phyloP scores from a whole-genome alignment of 2,113 vertebrate genomes.

The Sceloporus undulatus region DNA sequence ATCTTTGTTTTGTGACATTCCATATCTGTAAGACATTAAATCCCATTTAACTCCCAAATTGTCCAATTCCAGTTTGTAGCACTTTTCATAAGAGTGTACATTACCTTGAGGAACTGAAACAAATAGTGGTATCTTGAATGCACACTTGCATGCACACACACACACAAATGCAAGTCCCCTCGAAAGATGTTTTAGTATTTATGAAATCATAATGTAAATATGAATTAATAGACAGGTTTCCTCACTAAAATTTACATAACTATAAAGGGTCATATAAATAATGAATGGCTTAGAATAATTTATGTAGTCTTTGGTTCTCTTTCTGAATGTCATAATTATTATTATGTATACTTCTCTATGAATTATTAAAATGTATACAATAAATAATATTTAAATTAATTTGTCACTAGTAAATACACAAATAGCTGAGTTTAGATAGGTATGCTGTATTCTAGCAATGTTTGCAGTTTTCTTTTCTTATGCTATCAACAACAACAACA shows the following conservation, averaged over 20 bases:
- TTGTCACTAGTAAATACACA: constrained; percentile 41
- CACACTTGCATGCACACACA: neutral
- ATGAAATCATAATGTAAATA: constrained; percentile 53
- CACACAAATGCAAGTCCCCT: neutral
- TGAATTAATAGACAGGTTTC: constrained; percentile 63
- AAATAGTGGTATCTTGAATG: neutral
- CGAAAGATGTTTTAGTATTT: constrained; percentile 15
- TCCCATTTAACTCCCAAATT: no score
- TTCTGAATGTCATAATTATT: constrained; percentile 67
- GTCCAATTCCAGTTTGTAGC: no score
- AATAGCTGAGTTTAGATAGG: constrained; percentile 59
- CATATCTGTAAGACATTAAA: no score
- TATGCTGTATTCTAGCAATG: neutral
- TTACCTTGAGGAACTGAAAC: constrained; percentile 11
- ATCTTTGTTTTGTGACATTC: neutral
- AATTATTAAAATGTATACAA: constrained; percentile 68
- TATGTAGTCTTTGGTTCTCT: constrained; percentile 54
- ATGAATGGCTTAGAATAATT: constrained; percentile 65
- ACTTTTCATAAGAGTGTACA: neutral
- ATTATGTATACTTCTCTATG: constrained; percentile 42
- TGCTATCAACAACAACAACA: constrained; percentile 47
- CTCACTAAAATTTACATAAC: constrained; percentile 61
- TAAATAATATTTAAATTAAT: constrained; percentile 71
- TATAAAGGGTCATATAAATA: constrained; percentile 71
- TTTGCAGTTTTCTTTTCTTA: constrained; percentile 18